Base-by-base conservation (phyloP, 2,888 invertebrate genomes). In the Alloscopus bannaensis region DNA sequence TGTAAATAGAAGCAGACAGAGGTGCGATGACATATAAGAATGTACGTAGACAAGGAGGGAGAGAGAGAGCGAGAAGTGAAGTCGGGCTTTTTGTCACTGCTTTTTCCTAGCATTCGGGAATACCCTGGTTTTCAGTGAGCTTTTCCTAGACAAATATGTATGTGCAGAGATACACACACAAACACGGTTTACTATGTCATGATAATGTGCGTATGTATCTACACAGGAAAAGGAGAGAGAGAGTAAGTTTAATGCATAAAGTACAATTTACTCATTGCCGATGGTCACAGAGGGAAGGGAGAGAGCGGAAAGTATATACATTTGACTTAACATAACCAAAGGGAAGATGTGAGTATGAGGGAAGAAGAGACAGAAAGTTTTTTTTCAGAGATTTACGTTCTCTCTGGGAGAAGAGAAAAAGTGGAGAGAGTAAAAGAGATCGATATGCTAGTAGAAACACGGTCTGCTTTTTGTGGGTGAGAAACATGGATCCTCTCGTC, bases 401-500 rank as follows among this genome's bases (percentile, higher is more conserved):
- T n/a, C n/a, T n/a, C n/a, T n/a, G n/a, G n/a, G 28, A 45, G 26
- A 36, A 28, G 4, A 22, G 50, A 60, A 42, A 52, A 59, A 59
- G 28, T 22, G 26, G 29, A 65, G 57, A 66, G 57, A 45, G 24
- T 45, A 26, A 65, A 40, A 22, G 47, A 80, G 78, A 82, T 80
- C 80, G 80, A 82, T 82, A 73, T 73, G 66, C 66, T 45, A 71
- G n/a, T n/a, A n/a, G 80, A 36, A 55, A 76, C 60, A 70, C 28
- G 50, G 36, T 40, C 65, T 60, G 57, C 68, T 52, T 36, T 20
- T 40, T 40, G 62, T 69, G 66, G 50, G 79, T 60, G 76, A 69
- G 78, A 57, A 59, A 31, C 73, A 66, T 66, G 45, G 26, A 45
- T 57, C 52, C 59, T 31, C 8, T 57, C 50, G 22, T 62, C 62